These are phyloP conservation scores for Gila robusta DNA, from an alignment of 2,797 vertebrate genomes.

Conservation along the genomic window DNA sequence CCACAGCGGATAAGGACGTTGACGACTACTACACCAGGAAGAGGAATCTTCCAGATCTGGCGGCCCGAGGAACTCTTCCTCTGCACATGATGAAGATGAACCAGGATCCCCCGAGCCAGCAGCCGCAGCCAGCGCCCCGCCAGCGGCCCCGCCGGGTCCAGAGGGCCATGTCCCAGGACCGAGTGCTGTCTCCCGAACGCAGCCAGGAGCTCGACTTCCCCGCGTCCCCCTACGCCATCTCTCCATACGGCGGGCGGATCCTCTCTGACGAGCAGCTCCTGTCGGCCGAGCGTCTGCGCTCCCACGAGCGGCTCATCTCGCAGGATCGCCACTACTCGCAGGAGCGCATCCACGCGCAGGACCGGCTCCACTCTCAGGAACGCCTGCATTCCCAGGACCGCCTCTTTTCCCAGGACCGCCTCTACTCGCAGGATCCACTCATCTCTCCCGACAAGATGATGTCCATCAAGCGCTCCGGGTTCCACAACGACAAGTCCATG, in stretches of 20 bases:
- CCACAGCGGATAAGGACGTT: constrained; percentile 93
- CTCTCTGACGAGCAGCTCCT: constrained; percentile 95
- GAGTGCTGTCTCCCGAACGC: constrained; percentile 89
- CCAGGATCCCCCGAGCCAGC: constrained; percentile 76
- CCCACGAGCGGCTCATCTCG: constrained; percentile 94
- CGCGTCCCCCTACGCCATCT: constrained; percentile 85
- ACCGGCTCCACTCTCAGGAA: constrained; percentile 62
- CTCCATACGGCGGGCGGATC: constrained; percentile 88
- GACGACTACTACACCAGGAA: constrained; percentile 96
- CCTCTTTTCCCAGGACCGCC: constrained; percentile 81
- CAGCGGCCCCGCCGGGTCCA: constrained; percentile 92
- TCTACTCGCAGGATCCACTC: constrained; percentile 90
- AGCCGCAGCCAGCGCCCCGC: constrained; percentile 83
- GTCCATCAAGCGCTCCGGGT: constrained; percentile 88
- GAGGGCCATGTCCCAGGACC: constrained; percentile 98
- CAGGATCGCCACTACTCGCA: constrained; percentile 89
- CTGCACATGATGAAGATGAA: constrained; percentile 95
- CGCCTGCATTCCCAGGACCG: constrained; percentile 66
- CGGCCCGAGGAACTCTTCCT: constrained; percentile 93
- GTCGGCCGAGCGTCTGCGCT: constrained; percentile 94
- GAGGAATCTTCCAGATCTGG: constrained; percentile 94
- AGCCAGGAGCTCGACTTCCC: constrained; percentile 84
- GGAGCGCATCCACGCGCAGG: constrained; percentile 79
- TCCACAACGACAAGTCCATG: constrained; percentile 83
- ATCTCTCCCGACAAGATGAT: constrained; percentile 93